Base-by-base conservation (phyloP, 2,113 vertebrate genomes). In the Epinephelus cyanopodus region DNA sequence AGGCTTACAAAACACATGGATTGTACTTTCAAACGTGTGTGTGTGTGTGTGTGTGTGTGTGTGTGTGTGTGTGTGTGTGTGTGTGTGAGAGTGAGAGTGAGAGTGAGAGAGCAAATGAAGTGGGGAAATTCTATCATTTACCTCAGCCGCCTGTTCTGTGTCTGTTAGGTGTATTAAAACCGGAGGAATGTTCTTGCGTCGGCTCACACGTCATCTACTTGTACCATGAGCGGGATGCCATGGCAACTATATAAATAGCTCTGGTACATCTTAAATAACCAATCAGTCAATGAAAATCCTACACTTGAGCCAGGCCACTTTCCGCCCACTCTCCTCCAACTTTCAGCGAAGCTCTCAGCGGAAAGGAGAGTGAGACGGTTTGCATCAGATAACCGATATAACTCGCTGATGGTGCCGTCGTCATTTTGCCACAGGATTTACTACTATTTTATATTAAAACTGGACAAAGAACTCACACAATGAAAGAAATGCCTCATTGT, bases 231-330 rank as follows among this genome's bases (percentile, higher is more conserved):
- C 15, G 2, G 23, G 69, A 69, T 73, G 72, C 77, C 89, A 92
- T 92, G 89, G 90, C 63, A 90, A 90, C 91, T 11, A 83, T 80
- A 87, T 83, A 89, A 90, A 91, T 90, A 92, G 84, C 85, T 72
- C 54, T 18, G 66, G 71, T 60, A 86, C 70, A 77, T 90, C 80
- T 87, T 87, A 83, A 90, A 88, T 89, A 88, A 85, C 67, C 74
- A 79, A 57, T 86, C 86, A 77, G 80, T 91, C 81, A 87, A 89
- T 90, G 84, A 87, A 87, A 83, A 83, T 53, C 73, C 70, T 72
- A 56, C 78, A 83, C 82, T 85, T 63, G 66, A 82, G 79, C 82
- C 54, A 27, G 79, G 68, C 65, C 76, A 82, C 61, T 81, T 64
- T 77, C 74, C 76, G 0, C 81, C 79, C 62, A 73, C 81, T 68